These are phyloP conservation scores for Pachliopta kotzebuea DNA, from an alignment of 2,888 invertebrate genomes.

Conservation along the genomic window DNA sequence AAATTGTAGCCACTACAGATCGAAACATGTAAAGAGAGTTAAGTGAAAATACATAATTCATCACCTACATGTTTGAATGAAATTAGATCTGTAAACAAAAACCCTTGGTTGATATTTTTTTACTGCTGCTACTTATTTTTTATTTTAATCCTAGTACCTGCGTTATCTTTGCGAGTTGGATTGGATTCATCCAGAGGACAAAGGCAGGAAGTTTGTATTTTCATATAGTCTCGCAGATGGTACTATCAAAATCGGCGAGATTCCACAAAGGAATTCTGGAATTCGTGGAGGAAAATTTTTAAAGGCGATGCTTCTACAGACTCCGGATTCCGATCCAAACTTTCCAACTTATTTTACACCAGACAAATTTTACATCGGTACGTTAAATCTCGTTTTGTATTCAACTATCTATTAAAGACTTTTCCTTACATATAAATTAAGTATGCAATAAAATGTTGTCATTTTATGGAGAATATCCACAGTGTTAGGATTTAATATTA, in stretches of 20 bases:
- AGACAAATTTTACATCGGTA: constrained; percentile 89
- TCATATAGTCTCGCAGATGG: constrained; percentile 89
- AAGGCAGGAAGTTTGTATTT: constrained; percentile 86
- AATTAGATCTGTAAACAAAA: no score
- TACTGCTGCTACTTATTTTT: neutral
- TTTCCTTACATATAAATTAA: no score
- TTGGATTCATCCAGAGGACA: constrained; percentile 89
- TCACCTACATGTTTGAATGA: no score
- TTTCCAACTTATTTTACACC: constrained; percentile 89
- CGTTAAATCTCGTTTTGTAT: constrained; percentile 33
- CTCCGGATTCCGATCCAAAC: constrained; percentile 84
- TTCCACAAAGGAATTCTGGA: constrained; percentile 87
- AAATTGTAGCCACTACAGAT: neutral
- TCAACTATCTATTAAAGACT: no score
- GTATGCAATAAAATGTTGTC: no score
- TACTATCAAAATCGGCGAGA: constrained; percentile 86
- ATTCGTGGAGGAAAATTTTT: constrained; percentile 88
- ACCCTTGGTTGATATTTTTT: neutral
- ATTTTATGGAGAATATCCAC: no score
- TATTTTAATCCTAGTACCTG: constrained; percentile 65
- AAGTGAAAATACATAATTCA: no score
- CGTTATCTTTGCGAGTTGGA: constrained; percentile 90
- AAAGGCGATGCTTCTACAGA: constrained; percentile 82
- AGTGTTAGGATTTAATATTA: no score
- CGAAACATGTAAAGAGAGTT: neutral